phyloP scores from a whole-genome alignment of 2,797 vertebrate genomes.

The Spinus olivaceus region DNA sequence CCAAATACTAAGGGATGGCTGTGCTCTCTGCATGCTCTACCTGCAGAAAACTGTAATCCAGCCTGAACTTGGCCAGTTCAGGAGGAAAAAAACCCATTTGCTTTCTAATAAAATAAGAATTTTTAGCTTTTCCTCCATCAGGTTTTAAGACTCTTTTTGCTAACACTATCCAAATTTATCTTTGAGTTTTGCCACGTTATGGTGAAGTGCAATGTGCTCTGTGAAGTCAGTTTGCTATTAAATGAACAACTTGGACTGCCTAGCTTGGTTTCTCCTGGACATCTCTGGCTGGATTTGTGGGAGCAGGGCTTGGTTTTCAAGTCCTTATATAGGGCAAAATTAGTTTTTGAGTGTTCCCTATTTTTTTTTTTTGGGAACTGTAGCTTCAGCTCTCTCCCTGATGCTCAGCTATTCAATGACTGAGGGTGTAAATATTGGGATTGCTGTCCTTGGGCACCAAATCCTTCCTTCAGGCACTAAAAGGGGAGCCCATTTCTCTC shows the following conservation, averaged over 20 bases:
- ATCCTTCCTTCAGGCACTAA: background rate
- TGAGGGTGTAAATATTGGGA: background rate
- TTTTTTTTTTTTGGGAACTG: background rate
- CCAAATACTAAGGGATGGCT: background rate
- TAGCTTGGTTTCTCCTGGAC: background rate
- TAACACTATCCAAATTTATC: rapidly evolving
- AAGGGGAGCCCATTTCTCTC: background rate
- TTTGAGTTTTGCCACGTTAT: background rate
- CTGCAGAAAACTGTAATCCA: background rate
- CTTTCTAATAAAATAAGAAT: background rate
- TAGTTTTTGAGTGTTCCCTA: background rate
- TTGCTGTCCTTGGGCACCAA: background rate
- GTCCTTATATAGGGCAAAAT: background rate
- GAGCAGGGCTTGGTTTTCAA: background rate
- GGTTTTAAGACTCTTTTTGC: background rate
- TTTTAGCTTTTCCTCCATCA: background rate
- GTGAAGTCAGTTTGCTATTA: background rate
- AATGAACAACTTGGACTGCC: background rate
- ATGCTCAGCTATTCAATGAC: background rate
- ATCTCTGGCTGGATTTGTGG: background rate
- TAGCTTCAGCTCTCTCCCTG: background rate
- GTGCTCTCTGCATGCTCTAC: background rate
- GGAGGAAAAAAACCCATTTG: background rate
- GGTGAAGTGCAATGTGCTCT: background rate
- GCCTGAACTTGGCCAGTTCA: background rate